Conservation (phyloP, 2,113 vertebrate genomes). For the Caranx ignobilis region DNA sequence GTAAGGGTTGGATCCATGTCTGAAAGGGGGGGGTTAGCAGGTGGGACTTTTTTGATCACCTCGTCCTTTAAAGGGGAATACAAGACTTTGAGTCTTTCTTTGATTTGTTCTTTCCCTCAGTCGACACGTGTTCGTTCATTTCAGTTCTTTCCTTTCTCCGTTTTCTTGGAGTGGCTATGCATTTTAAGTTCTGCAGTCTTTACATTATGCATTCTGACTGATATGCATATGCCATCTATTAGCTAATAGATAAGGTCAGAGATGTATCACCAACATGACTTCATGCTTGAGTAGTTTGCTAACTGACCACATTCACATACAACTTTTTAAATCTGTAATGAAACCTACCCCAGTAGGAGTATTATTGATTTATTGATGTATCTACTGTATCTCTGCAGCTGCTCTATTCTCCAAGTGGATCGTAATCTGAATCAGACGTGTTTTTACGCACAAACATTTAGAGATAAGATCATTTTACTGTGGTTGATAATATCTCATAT, state of each 20-base stretch:
- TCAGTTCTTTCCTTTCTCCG: conserved; percentile 59
- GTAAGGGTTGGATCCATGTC: conserved; percentile 99
- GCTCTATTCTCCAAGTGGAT: not conserved
- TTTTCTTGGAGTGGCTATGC: conserved; percentile 71
- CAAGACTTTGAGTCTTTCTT: conserved; percentile 83
- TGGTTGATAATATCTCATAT: not conserved
- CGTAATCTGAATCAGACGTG: not conserved
- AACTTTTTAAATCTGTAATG: not conserved
- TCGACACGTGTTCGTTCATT: conserved; percentile 64
- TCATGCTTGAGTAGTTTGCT: conserved; percentile 80
- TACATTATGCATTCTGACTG: conserved; percentile 79
- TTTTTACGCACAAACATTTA: not conserved
- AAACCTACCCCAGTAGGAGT: not conserved
- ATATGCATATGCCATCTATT: conserved; percentile 77
- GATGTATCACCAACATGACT: conserved; percentile 67
- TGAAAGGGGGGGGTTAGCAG: conserved; percentile 93
- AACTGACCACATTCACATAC: conserved; percentile 55
- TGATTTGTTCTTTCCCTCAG: conserved; percentile 79
- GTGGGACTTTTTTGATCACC: conserved; percentile 97
- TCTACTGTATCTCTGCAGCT: not conserved
- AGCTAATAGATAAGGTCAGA: conserved; percentile 59
- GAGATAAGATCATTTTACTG: not conserved
- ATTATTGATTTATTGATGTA: not conserved
- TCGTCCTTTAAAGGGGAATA: conserved; percentile 98
- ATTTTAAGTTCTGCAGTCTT: conserved; percentile 84